Percentiles rank a stretch among this genome's conserved stretches.
These are phyloP conservation scores for Strigamia crassipes DNA, from an alignment of 2,888 invertebrate genomes.

Conservation along the genomic window DNA sequence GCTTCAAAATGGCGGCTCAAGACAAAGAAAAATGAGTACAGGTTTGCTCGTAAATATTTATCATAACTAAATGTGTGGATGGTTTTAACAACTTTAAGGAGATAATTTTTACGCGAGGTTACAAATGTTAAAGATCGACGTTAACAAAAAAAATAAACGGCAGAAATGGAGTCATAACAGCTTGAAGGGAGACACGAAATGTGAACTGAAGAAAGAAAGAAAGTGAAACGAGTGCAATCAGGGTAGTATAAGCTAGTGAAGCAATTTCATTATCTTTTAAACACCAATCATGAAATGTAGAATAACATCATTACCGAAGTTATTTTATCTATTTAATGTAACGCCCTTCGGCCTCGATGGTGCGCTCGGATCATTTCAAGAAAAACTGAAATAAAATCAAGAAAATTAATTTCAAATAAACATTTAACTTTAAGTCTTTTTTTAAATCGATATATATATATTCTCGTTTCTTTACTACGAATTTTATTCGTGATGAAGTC, in stretches of 20 bases:
- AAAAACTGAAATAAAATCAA: slow-evolving; percentile 4
- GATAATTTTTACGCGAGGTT: background rate
- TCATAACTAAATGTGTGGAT: background rate
- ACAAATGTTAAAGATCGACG: background rate
- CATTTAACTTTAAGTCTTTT: slow-evolving; percentile 28
- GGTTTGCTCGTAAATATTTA: slow-evolving; percentile 27
- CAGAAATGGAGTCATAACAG: background rate
- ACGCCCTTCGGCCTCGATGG: background rate
- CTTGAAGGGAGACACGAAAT: background rate
- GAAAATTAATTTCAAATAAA: slow-evolving; percentile 28
- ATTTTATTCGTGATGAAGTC: slow-evolving; percentile 44
- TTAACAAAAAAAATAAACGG: background rate
- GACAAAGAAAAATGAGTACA: slow-evolving; percentile 20
- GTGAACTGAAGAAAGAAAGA: slow-evolving; percentile 3
- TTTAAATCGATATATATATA: slow-evolving; percentile 10
- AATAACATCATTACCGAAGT: slow-evolving; percentile 28
- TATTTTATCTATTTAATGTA: slow-evolving; percentile 42
- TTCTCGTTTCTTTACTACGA: too few relatives aligned
- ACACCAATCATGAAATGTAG: slow-evolving; percentile 35
- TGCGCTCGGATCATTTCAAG: slow-evolving; percentile 18
- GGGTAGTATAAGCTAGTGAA: slow-evolving; percentile 37
- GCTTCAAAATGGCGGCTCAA: background rate
- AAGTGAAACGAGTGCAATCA: slow-evolving; percentile 25
- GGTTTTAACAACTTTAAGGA: background rate
- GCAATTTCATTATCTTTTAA: slow-evolving; percentile 37